These are phyloP conservation scores for Trigoniulus corallinus DNA, from an alignment of 1,140 invertebrate genomes.

Conservation along the genomic window DNA sequence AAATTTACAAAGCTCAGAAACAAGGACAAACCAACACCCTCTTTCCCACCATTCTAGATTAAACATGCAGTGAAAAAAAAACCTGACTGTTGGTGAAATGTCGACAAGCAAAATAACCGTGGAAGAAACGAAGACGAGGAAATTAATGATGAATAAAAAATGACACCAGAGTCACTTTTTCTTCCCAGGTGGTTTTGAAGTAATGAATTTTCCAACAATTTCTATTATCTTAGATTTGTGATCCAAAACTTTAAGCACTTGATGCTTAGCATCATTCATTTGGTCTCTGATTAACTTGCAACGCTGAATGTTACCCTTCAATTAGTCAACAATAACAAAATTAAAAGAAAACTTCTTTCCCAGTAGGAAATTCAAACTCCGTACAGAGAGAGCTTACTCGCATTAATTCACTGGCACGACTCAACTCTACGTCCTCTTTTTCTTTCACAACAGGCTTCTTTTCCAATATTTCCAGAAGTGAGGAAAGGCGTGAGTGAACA, in stretches of 20 bases:
- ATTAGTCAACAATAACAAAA: conserved; percentile 15
- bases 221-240: conserved; percentile 74
- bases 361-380: conserved; percentile 7
- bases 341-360: conserved; percentile 9
- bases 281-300: conserved; percentile 85
- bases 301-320: conserved; percentile 81
- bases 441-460: conserved; percentile 32
- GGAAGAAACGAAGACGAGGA: too few species aligned
- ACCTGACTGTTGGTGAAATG: too few species aligned
- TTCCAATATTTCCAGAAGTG: conserved; percentile 45
- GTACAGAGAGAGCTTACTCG: conserved; percentile 38
- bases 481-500: conserved; percentile 43
- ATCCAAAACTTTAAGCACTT: conserved; percentile 77
- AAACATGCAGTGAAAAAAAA: too few species aligned
- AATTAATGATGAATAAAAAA: too few species aligned
- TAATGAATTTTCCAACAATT: conserved; percentile 72
- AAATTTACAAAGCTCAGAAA: too few species aligned
- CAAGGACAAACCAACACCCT: too few species aligned
- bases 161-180: too few species aligned
- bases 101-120: too few species aligned
- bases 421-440: conserved; percentile 42
- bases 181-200: background rate
- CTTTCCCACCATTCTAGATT: too few species aligned
- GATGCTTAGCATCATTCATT: conserved; percentile 64
- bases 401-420: conserved; percentile 54